Evolutionary conservation across 2,797 vertebrate genomes (phyloP), one percentile per base, ranked within the genome.

Genomic region (Hafferia zeledoni): DNA sequence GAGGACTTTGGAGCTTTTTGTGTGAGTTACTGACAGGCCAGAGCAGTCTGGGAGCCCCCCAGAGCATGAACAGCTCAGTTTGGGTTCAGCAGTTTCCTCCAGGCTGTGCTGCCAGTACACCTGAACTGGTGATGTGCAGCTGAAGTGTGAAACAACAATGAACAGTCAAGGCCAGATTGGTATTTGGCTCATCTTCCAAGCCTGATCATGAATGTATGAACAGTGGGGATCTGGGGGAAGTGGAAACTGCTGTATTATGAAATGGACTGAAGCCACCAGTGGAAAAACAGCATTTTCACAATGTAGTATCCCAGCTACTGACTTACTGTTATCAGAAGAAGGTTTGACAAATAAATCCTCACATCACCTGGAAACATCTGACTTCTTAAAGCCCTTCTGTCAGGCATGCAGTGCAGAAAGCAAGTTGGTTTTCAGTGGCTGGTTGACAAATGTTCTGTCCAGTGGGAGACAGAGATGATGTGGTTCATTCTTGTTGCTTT

Each of bases 291-390:
- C 70, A 57, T 76, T 93, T 91, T 87, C 68, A 84, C 56, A 60
- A 1, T 25, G 53, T 13, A 91, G 84, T 72, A 72, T 81, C 74
- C 35, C 55, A 78, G 76, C 79, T 87, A 88, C 89, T 94, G 67
- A 81, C 87, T 87, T 88, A 52, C 33, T 85, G 31, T 78, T 93
- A 72, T 35, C 79, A 82, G 56, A 78, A 76, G 55, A 94, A 56
- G 27, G 52, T 91, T 93, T 95, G 86, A 93, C 88, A 93, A 91
- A 91, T 95, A 95, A 92, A 93, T 96, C 95, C 89, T 75, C 4
- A 10, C 52, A 91, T 96, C 93, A 94, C 94, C 94, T 96, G 94
- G 56, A 67, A 92, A 91, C 92, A 95, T 95, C 87, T 96, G 95
- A 96, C 80, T 92, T 76, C 82, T 75, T 78, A 88, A 94, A 94